Percentiles rank a stretch among this genome's conserved stretches.
Evolutionary conservation across 2,797 vertebrate genomes (phyloP).

Genomic region (Pantherophis vulpinus): DNA sequence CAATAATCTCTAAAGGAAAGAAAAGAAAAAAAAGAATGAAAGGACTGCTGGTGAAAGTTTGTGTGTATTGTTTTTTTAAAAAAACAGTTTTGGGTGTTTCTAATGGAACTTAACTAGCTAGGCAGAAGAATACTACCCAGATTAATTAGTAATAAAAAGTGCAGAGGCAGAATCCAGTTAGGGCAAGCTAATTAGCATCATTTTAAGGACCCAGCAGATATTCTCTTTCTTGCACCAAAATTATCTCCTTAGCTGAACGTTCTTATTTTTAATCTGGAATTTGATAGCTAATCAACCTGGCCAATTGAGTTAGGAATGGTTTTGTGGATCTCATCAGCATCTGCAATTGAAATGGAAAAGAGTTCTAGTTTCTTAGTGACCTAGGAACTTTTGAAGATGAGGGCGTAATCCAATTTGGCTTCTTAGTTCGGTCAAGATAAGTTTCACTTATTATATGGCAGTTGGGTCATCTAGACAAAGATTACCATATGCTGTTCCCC

Average conservation of each 20-base stretch:
- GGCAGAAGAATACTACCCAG: background rate
- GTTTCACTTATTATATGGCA: background rate
- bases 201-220: background rate
- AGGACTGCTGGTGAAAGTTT: background rate
- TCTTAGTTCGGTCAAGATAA: background rate
- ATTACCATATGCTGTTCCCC: background rate
- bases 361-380: background rate
- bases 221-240: background rate
- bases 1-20: constrained; percentile 33
- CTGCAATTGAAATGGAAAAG: background rate
- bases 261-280: background rate
- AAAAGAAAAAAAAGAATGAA: constrained; percentile 24
- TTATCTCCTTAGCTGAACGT: background rate
- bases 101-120: background rate
- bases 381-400: background rate
- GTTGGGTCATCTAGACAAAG: background rate
- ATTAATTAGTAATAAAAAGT: background rate
- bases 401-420: background rate
- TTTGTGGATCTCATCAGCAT: background rate
- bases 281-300: background rate
- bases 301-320: background rate
- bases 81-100: background rate
- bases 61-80: no score
- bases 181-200: background rate
- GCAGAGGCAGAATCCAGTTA: background rate